Percentiles rank a stretch among this genome's conserved stretches.
Conservation (phyloP, 1,140 invertebrate species). For the Drosophila mojavensis region DNA sequence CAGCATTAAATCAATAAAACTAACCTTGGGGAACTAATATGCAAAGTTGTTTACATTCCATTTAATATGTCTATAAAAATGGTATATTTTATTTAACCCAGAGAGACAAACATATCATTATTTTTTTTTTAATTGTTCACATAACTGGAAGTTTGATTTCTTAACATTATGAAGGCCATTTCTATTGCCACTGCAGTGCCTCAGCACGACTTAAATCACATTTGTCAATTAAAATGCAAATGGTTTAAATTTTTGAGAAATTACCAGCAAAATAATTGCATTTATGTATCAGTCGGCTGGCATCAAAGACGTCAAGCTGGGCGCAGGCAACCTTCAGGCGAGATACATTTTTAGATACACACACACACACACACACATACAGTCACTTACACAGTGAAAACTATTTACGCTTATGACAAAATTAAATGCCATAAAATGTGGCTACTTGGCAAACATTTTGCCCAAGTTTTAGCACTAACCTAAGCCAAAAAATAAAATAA, state of each 20-base stretch:
- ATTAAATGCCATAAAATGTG: slow-evolving; percentile 77
- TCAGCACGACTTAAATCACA: slow-evolving; percentile 25
- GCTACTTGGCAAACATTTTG: slow-evolving; percentile 68
- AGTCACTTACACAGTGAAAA: slow-evolving; percentile 27
- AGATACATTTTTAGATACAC: slow-evolving; percentile 46
- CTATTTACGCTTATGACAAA: slow-evolving; percentile 73
- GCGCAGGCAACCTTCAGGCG: slow-evolving; percentile 58
- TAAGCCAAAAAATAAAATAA: too few species aligned
- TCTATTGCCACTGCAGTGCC: not conserved
- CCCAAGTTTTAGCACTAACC: slow-evolving; percentile 63
- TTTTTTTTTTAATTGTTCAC: too few species aligned
- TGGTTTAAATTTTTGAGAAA: slow-evolving; percentile 46
- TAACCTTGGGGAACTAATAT: too few species aligned
- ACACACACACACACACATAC: slow-evolving; percentile 8
- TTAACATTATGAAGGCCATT: too few species aligned
- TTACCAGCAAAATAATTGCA: slow-evolving; percentile 71
- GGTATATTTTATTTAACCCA: too few species aligned
- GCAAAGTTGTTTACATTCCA: too few species aligned
- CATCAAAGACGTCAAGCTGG: slow-evolving; percentile 65
- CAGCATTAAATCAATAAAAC: too few species aligned
- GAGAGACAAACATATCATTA: too few species aligned
- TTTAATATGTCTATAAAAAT: too few species aligned
- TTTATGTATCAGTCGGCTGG: slow-evolving; percentile 51
- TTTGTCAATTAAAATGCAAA: slow-evolving; percentile 53
- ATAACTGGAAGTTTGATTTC: too few species aligned